Base-by-base conservation (phyloP, 2,888 invertebrate genomes). In the Syrista parreyssii region DNA sequence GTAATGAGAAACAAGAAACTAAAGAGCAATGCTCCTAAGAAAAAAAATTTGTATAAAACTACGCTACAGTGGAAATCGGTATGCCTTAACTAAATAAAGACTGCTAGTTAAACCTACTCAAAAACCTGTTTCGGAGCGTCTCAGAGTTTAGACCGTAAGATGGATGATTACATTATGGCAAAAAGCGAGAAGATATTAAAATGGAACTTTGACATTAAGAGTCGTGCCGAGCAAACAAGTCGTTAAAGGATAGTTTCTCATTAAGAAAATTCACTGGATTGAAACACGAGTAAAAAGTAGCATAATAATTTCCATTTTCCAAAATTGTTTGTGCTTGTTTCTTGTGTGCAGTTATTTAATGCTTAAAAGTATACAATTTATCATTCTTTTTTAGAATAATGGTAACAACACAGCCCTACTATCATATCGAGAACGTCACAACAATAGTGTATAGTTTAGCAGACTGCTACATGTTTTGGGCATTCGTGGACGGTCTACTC, bases 401-500 rank as follows among this genome's bases (percentile, higher is more conserved):
- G 55, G 23, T 55, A 55, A 55, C 55, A 55, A 55, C 55, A 6
- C 55, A 55, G 55, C 55, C 55, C 9, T 9, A 55, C 55, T 23
- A 15, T 55, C 55, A 55, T 23, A 55, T 55, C 1, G 23, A 23
- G 23, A 55, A 55, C 55, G 55, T 55, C 23, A 55, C 23, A 9
- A 55, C 55, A 9, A 23, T 23, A 55, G 55, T 23, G 9, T 9
- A 55, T 23, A 55, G 23, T 55, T n/a, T 15, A 36, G 23, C 35
- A 15, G 30, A 34, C 35, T 74, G 35, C 68, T 74, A 68, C 74
- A 72, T 83, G 12, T 83, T 90, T n/a, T 96, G 96, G 96, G 93
- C 94, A 85, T 92, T 94, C 83, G 91, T 95, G 78, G 95, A 96
- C 91, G 93, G 93, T 40, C 88, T 94, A 30, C 92, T 96, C 74